These are phyloP conservation scores for Musca vetustissima DNA, from an alignment of 1,140 invertebrate species.

Conservation along the genomic window DNA sequence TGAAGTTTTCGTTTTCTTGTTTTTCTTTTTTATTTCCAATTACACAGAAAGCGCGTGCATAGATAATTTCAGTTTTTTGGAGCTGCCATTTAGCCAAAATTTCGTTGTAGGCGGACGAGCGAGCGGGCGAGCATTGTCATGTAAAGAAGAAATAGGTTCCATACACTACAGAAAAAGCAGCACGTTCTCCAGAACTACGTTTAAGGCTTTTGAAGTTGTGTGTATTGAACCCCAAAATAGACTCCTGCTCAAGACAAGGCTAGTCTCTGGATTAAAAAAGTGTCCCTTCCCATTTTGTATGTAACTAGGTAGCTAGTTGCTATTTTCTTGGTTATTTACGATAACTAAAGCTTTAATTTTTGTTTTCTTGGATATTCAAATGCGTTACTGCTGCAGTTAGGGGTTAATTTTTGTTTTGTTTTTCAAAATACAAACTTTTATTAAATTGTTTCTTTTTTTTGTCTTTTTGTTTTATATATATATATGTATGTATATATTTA, in stretches of 20 bases:
- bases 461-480: not conserved
- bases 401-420: constrained; percentile 4
- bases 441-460: constrained; percentile 2
- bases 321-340: too few relatives aligned
- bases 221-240: too few relatives aligned
- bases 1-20: not conserved
- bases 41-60: constrained; percentile 18
- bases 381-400: not conserved
- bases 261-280: too few relatives aligned
- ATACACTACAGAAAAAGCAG: not conserved
- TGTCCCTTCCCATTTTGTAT: too few relatives aligned
- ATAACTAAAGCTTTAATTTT: constrained; percentile 13
- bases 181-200: not conserved
- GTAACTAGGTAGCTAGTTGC: too few relatives aligned
- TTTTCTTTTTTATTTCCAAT: constrained; percentile 4
- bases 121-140: not conserved
- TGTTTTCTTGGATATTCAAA: too few relatives aligned
- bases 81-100: not conserved
- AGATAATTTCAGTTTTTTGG: too few relatives aligned
- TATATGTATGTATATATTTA: not conserved
- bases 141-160: constrained; percentile 7
- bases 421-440: constrained; percentile 19
- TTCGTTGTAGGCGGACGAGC: too few relatives aligned
- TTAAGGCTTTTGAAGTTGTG: not conserved
- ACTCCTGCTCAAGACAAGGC: too few relatives aligned